A percentile compares a stretch with the other conserved stretches of the same genome.
Conservation (phyloP, 2,797 vertebrate species). For the Novumbra hubbsi region DNA sequence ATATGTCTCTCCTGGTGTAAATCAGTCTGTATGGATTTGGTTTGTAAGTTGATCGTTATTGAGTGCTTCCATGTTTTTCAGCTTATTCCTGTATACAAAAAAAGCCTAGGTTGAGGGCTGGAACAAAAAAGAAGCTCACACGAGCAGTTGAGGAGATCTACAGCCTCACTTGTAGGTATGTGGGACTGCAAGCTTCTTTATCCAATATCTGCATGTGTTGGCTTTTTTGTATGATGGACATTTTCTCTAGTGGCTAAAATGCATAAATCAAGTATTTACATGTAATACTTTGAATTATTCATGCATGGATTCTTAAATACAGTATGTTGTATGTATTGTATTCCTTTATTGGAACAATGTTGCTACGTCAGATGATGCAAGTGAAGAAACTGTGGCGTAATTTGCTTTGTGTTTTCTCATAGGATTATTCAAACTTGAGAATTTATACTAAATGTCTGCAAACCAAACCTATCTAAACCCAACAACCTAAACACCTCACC, state of each 20-base stretch:
- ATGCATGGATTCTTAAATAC: background rate
- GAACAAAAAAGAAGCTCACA: conserved; percentile 88
- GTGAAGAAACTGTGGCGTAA: background rate
- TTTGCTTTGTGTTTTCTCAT: too few relatives aligned
- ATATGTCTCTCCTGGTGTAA: background rate
- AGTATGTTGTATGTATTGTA: background rate
- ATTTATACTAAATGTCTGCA: background rate
- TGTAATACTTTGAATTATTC: background rate
- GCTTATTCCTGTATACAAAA: conserved; percentile 90
- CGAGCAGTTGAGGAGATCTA: conserved; percentile 88
- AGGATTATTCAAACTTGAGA: background rate
- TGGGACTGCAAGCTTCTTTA: background rate
- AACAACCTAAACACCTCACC: background rate
- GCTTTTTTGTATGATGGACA: background rate
- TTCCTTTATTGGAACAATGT: background rate
- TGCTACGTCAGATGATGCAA: background rate
- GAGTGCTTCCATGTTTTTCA: conserved; percentile 49
- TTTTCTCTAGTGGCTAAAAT: background rate
- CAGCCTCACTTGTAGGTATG: conserved; percentile 93
- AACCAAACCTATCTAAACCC: background rate
- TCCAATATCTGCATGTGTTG: background rate
- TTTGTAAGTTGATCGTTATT: background rate
- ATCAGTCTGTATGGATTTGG: background rate
- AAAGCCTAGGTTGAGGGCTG: conserved; percentile 87
- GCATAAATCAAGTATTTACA: background rate